Base-by-base conservation (phyloP, 2,113 vertebrate species). In the Grus americana region DNA sequence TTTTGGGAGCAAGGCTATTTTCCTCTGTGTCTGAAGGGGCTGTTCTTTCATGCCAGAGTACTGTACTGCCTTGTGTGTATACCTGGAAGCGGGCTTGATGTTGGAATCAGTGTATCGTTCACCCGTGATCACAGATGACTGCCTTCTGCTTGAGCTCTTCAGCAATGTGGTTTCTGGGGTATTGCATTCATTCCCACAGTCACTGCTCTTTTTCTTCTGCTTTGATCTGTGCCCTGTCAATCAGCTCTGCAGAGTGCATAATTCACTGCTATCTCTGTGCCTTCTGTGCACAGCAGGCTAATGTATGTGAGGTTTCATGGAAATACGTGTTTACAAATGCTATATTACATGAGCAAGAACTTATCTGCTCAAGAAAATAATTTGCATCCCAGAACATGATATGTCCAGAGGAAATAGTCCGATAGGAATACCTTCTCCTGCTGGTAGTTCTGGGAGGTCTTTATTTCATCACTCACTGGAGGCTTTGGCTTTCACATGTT, bases 361-460 rank as follows among this genome's bases (percentile, higher is more conserved):
- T 84, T 67, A 50, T 2, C 9, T 68, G 47, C 34, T 72, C 49
- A 82, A 61, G 49, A 79, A 91, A 90, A 91, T 14, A 22, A 18
- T 70, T 80, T 86, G 27, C 63, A 59, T 52, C 52, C 14, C 65
- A 71, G 83, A 92, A 84, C 12, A 38, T 16, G 17, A 19, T 73
- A 79, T 13, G 22, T 58, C 74, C 87, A 79, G 70, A 80, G 76
- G 70, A 87, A 89, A 79, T 2, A 79, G 70, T 58, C 44, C 75
- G 40, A 72, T 42, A 85, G 52, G 29, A 93, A 82, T 52, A 88
- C 62, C 34, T 92, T 74, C 36, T 90, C 34, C 74, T 79, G 34
- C 70, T 85, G 73, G 54, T 91, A 67, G 49, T 90, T 91, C 74
- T 76, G 81, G 76, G 74, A 91, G 49, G 70, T 86, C 66, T 94